These are phyloP conservation scores for Plutomurus gul DNA, from an alignment of 1,140 invertebrate species.

Conservation along the genomic window DNA sequence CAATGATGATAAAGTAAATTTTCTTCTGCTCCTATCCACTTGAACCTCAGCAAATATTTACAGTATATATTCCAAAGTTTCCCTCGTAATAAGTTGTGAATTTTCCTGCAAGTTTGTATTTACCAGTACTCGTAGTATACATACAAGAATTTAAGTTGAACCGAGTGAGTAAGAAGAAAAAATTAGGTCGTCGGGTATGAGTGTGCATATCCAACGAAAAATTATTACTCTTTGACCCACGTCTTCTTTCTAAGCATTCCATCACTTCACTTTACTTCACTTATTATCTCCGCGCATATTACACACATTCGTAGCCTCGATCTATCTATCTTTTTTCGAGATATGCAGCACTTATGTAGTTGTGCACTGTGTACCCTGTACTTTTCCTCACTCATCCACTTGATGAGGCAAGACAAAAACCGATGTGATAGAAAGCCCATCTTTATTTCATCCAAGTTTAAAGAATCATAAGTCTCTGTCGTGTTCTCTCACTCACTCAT, in stretches of 20 bases:
- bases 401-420: not conserved
- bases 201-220: conserved; percentile 19
- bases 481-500: too few relatives aligned
- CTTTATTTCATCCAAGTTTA: not conserved
- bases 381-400: conserved; percentile 2
- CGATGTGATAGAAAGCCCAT: not conserved
- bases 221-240: conserved; percentile 27
- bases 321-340: not conserved
- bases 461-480: not conserved
- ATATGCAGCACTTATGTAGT: not conserved
- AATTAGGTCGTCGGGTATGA: conserved; percentile 11
- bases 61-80: too few relatives aligned
- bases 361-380: not conserved
- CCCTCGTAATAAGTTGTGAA: too few relatives aligned
- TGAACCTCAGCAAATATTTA: too few relatives aligned
- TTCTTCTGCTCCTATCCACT: not conserved
- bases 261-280: too few relatives aligned
- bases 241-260: conserved; percentile 5
- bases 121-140: not conserved
- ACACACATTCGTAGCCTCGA: not conserved
- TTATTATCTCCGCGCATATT: not conserved
- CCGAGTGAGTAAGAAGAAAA: not conserved
- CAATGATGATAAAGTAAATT: not conserved
- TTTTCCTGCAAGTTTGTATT: too few relatives aligned
- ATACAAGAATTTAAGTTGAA: not conserved